These are phyloP conservation scores for Albula goreensis DNA, from an alignment of 2,113 vertebrate genomes.

Conservation along the genomic window DNA sequence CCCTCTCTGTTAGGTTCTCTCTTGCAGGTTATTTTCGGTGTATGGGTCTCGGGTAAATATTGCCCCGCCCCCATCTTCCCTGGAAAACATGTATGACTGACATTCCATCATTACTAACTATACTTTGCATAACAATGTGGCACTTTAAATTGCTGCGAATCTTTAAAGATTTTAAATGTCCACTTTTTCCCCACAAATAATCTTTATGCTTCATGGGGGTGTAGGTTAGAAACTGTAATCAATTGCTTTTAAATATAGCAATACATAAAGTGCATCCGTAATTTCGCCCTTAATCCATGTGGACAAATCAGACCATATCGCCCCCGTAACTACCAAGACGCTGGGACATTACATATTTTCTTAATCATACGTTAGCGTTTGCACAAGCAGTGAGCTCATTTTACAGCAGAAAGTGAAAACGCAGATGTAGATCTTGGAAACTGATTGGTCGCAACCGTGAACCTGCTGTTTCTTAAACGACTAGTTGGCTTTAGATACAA, in stretches of 20 bases:
- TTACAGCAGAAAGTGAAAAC: slow-evolving; percentile 38
- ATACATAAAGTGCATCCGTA: background rate
- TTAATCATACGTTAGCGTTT: background rate
- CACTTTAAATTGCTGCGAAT: background rate
- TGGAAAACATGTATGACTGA: slow-evolving; percentile 56
- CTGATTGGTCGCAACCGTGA: slow-evolving; percentile 20
- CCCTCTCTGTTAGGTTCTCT: slow-evolving; percentile 39
- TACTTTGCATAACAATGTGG: slow-evolving; percentile 42
- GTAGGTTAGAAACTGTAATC: background rate
- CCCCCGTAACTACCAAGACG: background rate
- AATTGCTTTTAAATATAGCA: background rate
- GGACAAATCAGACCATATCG: background rate
- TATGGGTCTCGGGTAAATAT: slow-evolving; percentile 64
- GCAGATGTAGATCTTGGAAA: slow-evolving; percentile 34
- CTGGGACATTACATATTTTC: background rate
- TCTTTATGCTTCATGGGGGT: background rate
- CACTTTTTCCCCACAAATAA: background rate
- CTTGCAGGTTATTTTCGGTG: slow-evolving; percentile 74
- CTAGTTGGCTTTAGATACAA: background rate
- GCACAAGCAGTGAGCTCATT: background rate
- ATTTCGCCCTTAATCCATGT: background rate
- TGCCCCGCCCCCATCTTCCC: slow-evolving; percentile 69
- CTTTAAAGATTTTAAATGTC: background rate
- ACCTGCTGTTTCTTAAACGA: background rate
- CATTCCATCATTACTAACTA: slow-evolving; percentile 55